A percentile compares a stretch with the other conserved stretches of the same genome.
Conservation (phyloP, 1,140 invertebrate genomes). For the Nomia melanderi region DNA sequence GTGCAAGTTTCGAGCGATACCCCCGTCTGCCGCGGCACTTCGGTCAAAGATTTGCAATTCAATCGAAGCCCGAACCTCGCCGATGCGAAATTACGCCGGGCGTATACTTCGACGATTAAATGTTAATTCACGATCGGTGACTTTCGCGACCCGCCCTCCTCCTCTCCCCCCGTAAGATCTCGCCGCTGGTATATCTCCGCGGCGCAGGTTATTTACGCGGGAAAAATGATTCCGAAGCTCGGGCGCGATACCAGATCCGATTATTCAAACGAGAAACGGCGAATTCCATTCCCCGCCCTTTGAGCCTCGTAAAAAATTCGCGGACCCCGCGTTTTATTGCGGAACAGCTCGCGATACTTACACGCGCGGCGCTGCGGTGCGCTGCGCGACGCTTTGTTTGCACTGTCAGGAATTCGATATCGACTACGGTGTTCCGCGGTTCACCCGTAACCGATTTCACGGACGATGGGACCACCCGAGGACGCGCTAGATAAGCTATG, state of each 20-base stretch:
- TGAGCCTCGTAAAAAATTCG: slow-evolving; percentile 21
- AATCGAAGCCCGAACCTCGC: slow-evolving; percentile 24
- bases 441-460: background rate
- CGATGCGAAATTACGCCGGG: slow-evolving; percentile 42
- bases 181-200: background rate
- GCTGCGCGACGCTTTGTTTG: slow-evolving; percentile 24
- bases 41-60: slow-evolving; percentile 50
- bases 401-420: slow-evolving; percentile 34
- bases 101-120: slow-evolving; percentile 51
- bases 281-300: slow-evolving; percentile 7
- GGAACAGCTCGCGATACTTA: slow-evolving; percentile 11
- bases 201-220: slow-evolving; percentile 13
- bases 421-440: background rate
- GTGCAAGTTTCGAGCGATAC: background rate
- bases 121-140: slow-evolving; percentile 26
- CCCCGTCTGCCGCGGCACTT: slow-evolving; percentile 2
- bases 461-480: too few species aligned
- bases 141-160: background rate
- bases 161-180: background rate
- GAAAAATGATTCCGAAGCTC: slow-evolving; percentile 10
- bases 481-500: too few species aligned
- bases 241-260: slow-evolving; percentile 31
- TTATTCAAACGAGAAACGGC: slow-evolving; percentile 39
- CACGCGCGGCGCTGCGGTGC: too few species aligned
- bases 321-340: slow-evolving; percentile 35